Percentiles rank a stretch among this genome's conserved stretches.
Conservation (phyloP, 1,140 invertebrate species). For the Papilio polyxenes region DNA sequence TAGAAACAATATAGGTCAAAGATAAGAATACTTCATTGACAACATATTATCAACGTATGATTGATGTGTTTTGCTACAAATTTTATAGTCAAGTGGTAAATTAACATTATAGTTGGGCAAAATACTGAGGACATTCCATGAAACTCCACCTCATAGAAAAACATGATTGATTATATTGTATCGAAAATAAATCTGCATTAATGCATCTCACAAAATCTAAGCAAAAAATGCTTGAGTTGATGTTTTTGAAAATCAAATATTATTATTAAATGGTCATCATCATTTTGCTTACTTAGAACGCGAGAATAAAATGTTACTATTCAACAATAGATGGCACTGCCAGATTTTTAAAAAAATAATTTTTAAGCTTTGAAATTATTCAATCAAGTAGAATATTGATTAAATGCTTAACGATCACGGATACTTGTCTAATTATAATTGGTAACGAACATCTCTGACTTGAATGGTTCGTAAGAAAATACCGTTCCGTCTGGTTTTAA, state of each 20-base stretch:
- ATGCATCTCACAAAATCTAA: neutral
- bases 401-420: conserved; percentile 40
- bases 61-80: conserved; percentile 35
- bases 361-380: neutral
- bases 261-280: too few relatives aligned
- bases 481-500: conserved; percentile 59
- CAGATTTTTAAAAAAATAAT: neutral
- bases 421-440: conserved; percentile 44
- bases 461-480: conserved; percentile 49
- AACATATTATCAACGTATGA: conserved; percentile 42
- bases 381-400: neutral
- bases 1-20: conserved; percentile 52
- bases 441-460: conserved; percentile 37
- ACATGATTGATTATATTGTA: neutral
- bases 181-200: neutral
- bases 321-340: conserved; percentile 28
- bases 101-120: conserved; percentile 36
- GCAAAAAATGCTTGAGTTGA: neutral
- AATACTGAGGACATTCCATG: neutral
- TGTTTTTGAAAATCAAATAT: too few relatives aligned
- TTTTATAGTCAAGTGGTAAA: conserved; percentile 1
- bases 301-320: neutral
- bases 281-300: too few relatives aligned
- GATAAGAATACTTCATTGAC: conserved; percentile 51
- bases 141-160: neutral